These are phyloP conservation scores for Notiomystis cincta DNA, from an alignment of 2,113 vertebrate species.

Conservation along the genomic window DNA sequence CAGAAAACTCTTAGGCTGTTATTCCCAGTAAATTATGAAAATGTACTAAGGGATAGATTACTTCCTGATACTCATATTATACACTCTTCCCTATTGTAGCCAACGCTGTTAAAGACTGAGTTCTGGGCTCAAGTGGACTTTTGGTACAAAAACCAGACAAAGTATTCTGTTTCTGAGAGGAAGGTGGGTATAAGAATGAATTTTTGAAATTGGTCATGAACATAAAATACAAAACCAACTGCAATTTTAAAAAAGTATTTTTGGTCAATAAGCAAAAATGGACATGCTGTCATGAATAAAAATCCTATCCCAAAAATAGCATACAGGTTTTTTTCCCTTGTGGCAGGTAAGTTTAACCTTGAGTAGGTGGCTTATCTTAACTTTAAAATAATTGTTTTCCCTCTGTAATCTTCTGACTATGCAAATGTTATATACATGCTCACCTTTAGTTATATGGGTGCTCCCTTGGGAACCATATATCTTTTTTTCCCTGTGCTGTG, in stretches of 20 bases:
- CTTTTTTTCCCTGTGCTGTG: background rate
- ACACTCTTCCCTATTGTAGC: background rate
- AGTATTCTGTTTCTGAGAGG: background rate
- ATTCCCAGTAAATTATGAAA: background rate
- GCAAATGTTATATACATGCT: background rate
- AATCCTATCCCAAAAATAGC: background rate
- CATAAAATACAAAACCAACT: background rate
- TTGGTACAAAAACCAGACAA: background rate
- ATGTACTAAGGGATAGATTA: background rate
- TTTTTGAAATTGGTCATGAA: background rate
- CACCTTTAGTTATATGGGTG: background rate
- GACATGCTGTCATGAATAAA: background rate
- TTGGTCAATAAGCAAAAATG: background rate
- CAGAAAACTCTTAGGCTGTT: background rate
- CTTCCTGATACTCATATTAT: background rate
- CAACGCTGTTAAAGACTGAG: background rate
- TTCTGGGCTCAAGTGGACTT: background rate
- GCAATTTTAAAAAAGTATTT: background rate
- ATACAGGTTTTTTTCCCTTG: background rate
- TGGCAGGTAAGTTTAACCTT: background rate
- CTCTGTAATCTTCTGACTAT: background rate
- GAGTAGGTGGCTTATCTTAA: background rate
- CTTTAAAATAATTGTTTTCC: background rate
- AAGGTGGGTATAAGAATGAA: background rate
- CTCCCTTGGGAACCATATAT: background rate